These are phyloP conservation scores for Gibbula magus DNA, from an alignment of 2,888 invertebrate species.

Conservation along the genomic window DNA sequence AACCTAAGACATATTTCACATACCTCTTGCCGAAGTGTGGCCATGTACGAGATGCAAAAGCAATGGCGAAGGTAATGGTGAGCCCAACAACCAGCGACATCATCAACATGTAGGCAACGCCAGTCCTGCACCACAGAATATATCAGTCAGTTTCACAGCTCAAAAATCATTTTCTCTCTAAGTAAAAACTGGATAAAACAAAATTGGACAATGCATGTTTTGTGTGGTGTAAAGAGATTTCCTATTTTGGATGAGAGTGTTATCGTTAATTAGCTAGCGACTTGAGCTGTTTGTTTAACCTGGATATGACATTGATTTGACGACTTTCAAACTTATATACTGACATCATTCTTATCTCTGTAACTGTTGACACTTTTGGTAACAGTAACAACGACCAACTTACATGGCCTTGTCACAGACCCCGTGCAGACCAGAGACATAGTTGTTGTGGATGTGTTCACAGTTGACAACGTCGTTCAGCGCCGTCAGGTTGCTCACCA, in stretches of 20 bases:
- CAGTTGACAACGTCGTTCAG: conserved; percentile 89
- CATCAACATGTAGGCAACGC: conserved; percentile 85
- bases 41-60: conserved; percentile 97
- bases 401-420: conserved; percentile 88
- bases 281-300: too few species aligned
- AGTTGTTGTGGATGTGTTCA: conserved; percentile 87
- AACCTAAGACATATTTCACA: conserved; percentile 23
- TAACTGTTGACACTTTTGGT: too few species aligned
- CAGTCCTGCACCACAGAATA: conserved; percentile 47
- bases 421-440: conserved; percentile 86
- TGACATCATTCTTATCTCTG: too few species aligned
- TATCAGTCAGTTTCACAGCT: background rate
- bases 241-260: too few species aligned
- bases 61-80: conserved; percentile 91
- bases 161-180: background rate
- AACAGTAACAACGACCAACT: conserved; percentile 59
- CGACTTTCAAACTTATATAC: too few species aligned
- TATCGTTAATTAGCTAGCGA: too few species aligned
- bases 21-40: conserved; percentile 94
- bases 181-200: background rate
- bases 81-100: conserved; percentile 91
- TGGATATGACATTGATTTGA: too few species aligned
- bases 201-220: background rate
- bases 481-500: conserved; percentile 78
- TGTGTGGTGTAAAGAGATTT: too few species aligned